Conservation (phyloP, 2,888 invertebrate genomes). For the Dolichomitus sp. region DNA sequence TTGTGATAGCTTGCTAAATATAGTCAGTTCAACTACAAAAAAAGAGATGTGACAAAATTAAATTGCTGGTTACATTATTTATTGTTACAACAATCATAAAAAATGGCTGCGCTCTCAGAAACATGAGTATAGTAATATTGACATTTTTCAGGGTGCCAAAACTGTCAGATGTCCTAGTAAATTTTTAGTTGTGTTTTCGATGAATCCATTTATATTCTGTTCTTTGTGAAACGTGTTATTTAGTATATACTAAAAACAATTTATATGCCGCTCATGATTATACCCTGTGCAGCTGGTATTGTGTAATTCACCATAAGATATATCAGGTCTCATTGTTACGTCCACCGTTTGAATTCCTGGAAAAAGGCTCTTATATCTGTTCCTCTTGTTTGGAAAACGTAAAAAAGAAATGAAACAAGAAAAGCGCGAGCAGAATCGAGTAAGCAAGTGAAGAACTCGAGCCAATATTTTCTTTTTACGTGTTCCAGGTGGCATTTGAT, state of each 20-base stretch:
- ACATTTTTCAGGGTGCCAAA: too few relatives aligned
- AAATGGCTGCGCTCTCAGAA: too few relatives aligned
- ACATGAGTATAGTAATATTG: too few relatives aligned
- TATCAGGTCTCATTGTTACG: neutral
- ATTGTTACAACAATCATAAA: too few relatives aligned
- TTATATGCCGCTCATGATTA: neutral
- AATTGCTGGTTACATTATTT: too few relatives aligned
- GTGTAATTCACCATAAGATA: neutral
- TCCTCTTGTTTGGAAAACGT: neutral
- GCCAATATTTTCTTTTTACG: constrained; percentile 49
- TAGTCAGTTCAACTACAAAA: too few relatives aligned
- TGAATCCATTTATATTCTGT: neutral
- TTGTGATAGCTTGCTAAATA: too few relatives aligned
- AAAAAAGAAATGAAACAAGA: neutral
- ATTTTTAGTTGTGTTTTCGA: too few relatives aligned
- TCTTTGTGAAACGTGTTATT: neutral
- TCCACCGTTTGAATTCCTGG: neutral
- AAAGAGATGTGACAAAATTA: too few relatives aligned
- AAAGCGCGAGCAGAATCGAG: constrained; percentile 4
- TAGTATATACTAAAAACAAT: neutral
- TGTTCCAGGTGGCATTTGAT: constrained; percentile 87
- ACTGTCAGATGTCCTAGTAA: too few relatives aligned
- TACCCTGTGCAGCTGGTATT: neutral
- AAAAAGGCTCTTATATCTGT: constrained; percentile 2
- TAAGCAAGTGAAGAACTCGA: constrained; percentile 37